Evolutionary conservation across 2,797 vertebrate species (phyloP).

Genomic region (Psittacula derbiana): DNA sequence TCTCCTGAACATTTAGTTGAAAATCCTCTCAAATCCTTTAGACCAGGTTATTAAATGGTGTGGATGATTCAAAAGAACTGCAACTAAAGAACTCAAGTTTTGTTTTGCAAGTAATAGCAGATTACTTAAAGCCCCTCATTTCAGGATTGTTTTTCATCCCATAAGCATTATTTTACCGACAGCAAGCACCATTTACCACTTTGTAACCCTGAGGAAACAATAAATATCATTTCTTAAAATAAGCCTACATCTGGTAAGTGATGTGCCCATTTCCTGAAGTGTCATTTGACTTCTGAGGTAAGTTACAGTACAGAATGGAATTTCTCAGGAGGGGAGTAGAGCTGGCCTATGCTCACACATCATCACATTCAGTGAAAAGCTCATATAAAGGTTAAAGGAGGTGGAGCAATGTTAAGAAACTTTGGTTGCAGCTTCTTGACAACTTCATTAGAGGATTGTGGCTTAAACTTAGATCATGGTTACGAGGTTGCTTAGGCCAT

Average conservation of each 20-base stretch:
- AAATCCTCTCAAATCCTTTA: background rate
- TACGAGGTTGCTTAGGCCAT: background rate
- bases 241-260: background rate
- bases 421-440: background rate
- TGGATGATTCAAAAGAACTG: background rate
- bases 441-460: constrained; percentile 1
- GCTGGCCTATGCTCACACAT: background rate
- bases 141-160: background rate
- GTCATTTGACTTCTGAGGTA: background rate
- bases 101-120: background rate
- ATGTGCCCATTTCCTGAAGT: background rate
- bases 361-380: background rate
- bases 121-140: background rate
- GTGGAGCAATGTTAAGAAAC: background rate
- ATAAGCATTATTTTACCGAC: background rate
- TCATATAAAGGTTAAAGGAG: constrained; percentile 6
- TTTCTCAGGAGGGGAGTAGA: background rate
- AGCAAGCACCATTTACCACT: background rate
- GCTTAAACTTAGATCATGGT: background rate
- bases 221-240: background rate
- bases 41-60: background rate
- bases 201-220: background rate
- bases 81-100: background rate
- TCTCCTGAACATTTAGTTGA: background rate
- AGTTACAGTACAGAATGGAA: background rate